These are phyloP conservation scores for Autographa gamma DNA, from an alignment of 2,888 invertebrate species.

Conservation along the genomic window DNA sequence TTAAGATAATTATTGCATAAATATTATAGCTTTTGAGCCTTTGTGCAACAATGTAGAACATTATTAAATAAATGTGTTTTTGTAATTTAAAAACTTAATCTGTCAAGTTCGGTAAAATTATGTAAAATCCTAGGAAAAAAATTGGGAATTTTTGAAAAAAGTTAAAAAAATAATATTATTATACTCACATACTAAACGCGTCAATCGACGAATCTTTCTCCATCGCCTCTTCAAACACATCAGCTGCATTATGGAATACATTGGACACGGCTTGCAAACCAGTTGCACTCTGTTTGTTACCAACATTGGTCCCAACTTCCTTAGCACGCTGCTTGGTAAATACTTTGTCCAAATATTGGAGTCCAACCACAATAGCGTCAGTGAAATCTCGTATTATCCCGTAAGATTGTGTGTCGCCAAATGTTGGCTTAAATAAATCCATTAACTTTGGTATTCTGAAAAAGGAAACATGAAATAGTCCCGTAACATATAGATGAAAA, in stretches of 20 bases:
- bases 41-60: too few relatives aligned
- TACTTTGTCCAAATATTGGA: slow-evolving; percentile 75
- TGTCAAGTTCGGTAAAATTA: too few relatives aligned
- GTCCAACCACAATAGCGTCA: slow-evolving; percentile 67
- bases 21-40: too few relatives aligned
- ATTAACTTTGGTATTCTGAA: slow-evolving; percentile 78
- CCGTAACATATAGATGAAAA: too few relatives aligned
- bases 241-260: slow-evolving; percentile 67
- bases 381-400: slow-evolving; percentile 71
- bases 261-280: slow-evolving; percentile 60
- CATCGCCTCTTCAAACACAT: slow-evolving; percentile 61
- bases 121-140: too few relatives aligned
- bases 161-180: too few relatives aligned
- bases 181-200: slow-evolving; percentile 80
- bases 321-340: slow-evolving; percentile 57
- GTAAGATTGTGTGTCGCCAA: slow-evolving; percentile 78
- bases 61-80: too few relatives aligned
- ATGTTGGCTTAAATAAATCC: slow-evolving; percentile 78
- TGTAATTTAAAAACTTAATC: too few relatives aligned
- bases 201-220: slow-evolving; percentile 64
- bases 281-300: slow-evolving; percentile 23
- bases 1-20: too few relatives aligned
- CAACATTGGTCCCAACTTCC: slow-evolving; percentile 43
- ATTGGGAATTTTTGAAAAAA: too few relatives aligned
- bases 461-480: slow-evolving; percentile 39